These are phyloP conservation scores for Mycetomoellerius zeteki DNA, from an alignment of 1,140 invertebrate genomes.

Conservation along the genomic window DNA sequence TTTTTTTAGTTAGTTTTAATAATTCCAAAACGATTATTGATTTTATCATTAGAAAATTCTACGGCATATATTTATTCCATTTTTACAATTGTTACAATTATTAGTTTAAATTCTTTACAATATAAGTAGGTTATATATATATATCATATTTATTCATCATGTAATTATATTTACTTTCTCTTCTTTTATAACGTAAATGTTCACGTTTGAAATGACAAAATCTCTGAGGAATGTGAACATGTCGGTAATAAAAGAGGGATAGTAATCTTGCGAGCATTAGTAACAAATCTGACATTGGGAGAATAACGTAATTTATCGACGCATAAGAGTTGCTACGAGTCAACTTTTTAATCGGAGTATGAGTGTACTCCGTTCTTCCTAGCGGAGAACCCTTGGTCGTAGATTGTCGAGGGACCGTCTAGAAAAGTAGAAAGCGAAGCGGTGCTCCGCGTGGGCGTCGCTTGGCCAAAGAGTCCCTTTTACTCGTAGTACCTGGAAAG, in stretches of 20 bases:
- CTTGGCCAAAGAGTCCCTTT: slow-evolving; percentile 69
- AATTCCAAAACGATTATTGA: background rate
- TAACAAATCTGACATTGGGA: background rate
- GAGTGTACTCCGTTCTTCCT: slow-evolving; percentile 34
- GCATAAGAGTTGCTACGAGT: slow-evolving; percentile 17
- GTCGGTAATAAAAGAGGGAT: slow-evolving; percentile 5
- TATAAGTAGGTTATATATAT: background rate
- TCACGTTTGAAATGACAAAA: slow-evolving; percentile 7
- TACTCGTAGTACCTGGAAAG: slow-evolving; percentile 72
- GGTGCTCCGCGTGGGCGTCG: slow-evolving; percentile 73
- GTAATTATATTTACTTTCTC: background rate
- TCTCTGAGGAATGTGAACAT: slow-evolving; percentile 16
- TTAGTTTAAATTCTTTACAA: background rate
- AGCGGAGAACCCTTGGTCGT: slow-evolving; percentile 48
- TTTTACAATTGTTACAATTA: slow-evolving; percentile 5
- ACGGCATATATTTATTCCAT: background rate
- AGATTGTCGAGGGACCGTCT: slow-evolving; percentile 58
- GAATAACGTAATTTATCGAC: slow-evolving; percentile 37
- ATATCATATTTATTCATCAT: background rate
- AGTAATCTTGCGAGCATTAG: slow-evolving; percentile 36
- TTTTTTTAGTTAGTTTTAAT: background rate
- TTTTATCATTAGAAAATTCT: slow-evolving; percentile 25
- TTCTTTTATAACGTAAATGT: slow-evolving; percentile 16
- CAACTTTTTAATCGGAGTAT: slow-evolving; percentile 6
- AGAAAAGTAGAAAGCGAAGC: slow-evolving; percentile 76